Conservation (phyloP, 2,797 vertebrate species). For the Mareca penelope region DNA sequence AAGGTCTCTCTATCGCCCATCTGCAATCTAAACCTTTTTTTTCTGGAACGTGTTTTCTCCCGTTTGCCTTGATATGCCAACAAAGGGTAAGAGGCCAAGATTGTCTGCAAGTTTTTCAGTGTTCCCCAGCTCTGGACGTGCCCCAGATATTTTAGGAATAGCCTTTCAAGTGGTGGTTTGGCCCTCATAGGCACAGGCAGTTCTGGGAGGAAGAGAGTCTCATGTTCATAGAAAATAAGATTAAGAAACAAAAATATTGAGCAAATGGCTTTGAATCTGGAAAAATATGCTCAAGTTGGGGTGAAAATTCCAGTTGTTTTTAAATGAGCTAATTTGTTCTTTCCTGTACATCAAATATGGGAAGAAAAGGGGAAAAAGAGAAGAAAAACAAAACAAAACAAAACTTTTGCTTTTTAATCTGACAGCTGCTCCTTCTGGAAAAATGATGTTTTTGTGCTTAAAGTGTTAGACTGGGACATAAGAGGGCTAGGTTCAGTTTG, state of each 20-base stretch:
- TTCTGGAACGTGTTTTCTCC: neutral
- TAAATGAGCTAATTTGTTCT: slow-evolving; percentile 68
- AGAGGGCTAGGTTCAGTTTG: neutral
- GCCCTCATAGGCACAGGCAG: neutral
- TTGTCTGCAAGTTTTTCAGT: slow-evolving; percentile 26
- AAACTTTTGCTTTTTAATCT: neutral
- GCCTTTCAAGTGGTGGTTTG: slow-evolving; percentile 66
- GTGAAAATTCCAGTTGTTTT: slow-evolving; percentile 68
- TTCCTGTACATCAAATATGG: slow-evolving; percentile 60
- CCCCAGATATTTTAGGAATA: slow-evolving; percentile 56
- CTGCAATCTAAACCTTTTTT: slow-evolving; percentile 24
- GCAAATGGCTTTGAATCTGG: slow-evolving; percentile 60
- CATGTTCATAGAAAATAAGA: slow-evolving; percentile 66
- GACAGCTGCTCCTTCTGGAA: slow-evolving; percentile 40
- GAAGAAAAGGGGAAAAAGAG: slow-evolving; percentile 43
- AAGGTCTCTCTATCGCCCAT: slow-evolving; percentile 44
- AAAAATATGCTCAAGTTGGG: slow-evolving; percentile 59
- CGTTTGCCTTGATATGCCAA: slow-evolving; percentile 19
- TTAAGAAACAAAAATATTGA: slow-evolving; percentile 69
- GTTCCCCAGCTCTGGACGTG: neutral
- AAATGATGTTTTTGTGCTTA: neutral
- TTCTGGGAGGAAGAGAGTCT: slow-evolving; percentile 58
- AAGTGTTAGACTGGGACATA: slow-evolving; percentile 4
- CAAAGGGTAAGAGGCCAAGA: neutral
- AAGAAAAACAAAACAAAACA: slow-evolving; percentile 37